Evolutionary conservation across 2,113 vertebrate genomes (phyloP).

Genomic region (Tyto alba): DNA sequence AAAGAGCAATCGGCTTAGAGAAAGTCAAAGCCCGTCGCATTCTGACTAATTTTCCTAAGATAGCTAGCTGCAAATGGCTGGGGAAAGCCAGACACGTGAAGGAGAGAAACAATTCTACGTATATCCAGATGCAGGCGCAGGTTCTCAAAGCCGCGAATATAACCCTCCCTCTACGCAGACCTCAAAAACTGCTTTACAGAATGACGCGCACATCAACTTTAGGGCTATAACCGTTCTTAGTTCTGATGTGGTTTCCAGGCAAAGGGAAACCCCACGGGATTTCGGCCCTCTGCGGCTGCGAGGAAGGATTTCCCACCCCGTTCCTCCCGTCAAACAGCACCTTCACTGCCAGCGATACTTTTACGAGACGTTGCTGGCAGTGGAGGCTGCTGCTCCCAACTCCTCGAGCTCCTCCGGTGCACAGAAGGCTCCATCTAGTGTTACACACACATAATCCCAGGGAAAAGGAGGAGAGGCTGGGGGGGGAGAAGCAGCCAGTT

Average conservation of each 20-base stretch:
- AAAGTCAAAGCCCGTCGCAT: rapidly evolving
- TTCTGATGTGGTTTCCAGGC: neutral
- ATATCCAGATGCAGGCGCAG: rapidly evolving
- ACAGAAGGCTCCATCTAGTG: conserved; percentile 40
- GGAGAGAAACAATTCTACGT: rapidly evolving
- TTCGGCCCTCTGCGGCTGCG: neutral
- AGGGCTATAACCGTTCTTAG: neutral
- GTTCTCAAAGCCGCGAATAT: neutral
- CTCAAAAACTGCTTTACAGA: rapidly evolving
- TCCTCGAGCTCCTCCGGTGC: rapidly evolving
- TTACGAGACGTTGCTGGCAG: rapidly evolving
- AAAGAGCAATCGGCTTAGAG: neutral
- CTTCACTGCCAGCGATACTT: rapidly evolving
- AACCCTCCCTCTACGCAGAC: rapidly evolving
- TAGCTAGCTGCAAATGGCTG: rapidly evolving
- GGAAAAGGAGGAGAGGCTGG: neutral
- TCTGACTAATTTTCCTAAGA: neutral
- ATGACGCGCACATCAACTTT: rapidly evolving
- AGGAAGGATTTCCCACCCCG: neutral
- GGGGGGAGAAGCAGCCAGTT: rapidly evolving
- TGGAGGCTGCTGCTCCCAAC: rapidly evolving
- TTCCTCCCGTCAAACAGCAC: rapidly evolving
- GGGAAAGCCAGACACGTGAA: rapidly evolving
- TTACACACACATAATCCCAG: neutral
- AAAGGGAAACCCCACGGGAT: neutral